phyloP scores from a whole-genome alignment of 2,888 invertebrate genomes.

The Platerodrilus igneus region DNA sequence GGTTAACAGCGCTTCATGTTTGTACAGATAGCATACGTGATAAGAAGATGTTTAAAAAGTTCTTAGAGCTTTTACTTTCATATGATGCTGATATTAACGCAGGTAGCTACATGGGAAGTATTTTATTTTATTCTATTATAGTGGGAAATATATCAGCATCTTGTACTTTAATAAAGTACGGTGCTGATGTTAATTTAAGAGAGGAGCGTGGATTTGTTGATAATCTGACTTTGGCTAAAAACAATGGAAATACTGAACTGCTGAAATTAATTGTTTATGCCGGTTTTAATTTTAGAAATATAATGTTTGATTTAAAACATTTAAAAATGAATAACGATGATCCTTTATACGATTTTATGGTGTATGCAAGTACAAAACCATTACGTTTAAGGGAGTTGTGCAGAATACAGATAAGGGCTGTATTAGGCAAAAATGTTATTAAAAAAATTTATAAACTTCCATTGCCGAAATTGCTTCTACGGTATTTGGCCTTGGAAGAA shows the following conservation, averaged over 20 bases:
- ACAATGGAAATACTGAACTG: slow-evolving; percentile 43
- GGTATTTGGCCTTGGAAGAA: slow-evolving; percentile 57
- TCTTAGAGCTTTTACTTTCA: slow-evolving; percentile 48
- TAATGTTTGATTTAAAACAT: slow-evolving; percentile 42
- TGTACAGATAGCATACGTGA: slow-evolving; percentile 57
- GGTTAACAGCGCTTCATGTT: slow-evolving; percentile 55
- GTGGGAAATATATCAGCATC: slow-evolving; percentile 51
- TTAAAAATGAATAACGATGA: slow-evolving; percentile 38
- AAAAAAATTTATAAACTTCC: slow-evolving; percentile 50
- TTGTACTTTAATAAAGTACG: slow-evolving; percentile 55
- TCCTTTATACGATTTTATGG: slow-evolving; percentile 40
- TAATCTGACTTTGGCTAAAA: slow-evolving; percentile 54
- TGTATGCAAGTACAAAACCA: slow-evolving; percentile 45
- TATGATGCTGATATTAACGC: slow-evolving; percentile 42
- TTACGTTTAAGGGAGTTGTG: slow-evolving; percentile 54
- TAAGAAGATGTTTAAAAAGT: slow-evolving; percentile 50
- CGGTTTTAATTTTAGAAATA: slow-evolving; percentile 43
- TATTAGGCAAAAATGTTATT: slow-evolving; percentile 43
- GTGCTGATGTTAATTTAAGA: slow-evolving; percentile 59
- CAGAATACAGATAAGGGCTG: slow-evolving; percentile 54
- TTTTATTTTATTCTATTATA: slow-evolving; percentile 48
- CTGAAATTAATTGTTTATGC: slow-evolving; percentile 47
- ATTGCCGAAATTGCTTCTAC: slow-evolving; percentile 54
- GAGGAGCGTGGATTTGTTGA: slow-evolving; percentile 56
- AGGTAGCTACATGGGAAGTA: slow-evolving; percentile 40